phyloP scores from a whole-genome alignment of 2,888 invertebrate species.

The Molanna angustata region DNA sequence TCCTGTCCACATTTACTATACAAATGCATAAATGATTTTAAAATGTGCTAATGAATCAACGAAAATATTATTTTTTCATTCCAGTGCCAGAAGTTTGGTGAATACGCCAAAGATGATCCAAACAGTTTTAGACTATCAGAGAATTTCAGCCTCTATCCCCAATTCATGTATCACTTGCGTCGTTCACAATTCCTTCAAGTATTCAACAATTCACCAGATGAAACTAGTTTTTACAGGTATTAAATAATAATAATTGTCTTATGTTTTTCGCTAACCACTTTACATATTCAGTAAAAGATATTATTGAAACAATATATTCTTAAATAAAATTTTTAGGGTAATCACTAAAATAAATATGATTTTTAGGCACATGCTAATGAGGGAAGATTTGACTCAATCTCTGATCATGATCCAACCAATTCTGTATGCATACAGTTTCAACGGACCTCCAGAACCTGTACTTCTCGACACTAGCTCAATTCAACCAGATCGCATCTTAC shows the following conservation, averaged over 20 bases:
- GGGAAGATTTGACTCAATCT: constrained; percentile 95
- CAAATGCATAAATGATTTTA: too few relatives aligned
- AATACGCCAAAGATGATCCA: constrained; percentile 96
- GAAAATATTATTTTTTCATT: too few relatives aligned
- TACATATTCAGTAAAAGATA: not conserved
- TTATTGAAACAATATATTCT: not conserved
- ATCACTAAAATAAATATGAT: not conserved
- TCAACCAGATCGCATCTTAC: constrained; percentile 92
- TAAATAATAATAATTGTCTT: not conserved
- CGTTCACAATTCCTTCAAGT: constrained; percentile 99
- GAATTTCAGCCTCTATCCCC: constrained; percentile 97
- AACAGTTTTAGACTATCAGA: constrained; percentile 93
- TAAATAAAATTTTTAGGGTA: not conserved
- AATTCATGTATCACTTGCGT: constrained; percentile 99
- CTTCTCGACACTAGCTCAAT: constrained; percentile 96
- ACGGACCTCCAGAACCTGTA: constrained; percentile 96
- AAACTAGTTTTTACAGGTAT: constrained; percentile 95
- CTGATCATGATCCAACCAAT: constrained; percentile 99
- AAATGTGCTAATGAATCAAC: too few relatives aligned
- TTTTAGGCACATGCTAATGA: constrained; percentile 89
- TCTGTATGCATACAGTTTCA: constrained; percentile 97
- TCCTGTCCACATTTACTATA: too few relatives aligned
- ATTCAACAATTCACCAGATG: constrained; percentile 99
- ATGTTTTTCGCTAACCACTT: not conserved
- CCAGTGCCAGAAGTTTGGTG: constrained; percentile 98